Evolutionary conservation across 2,888 invertebrate genomes (phyloP).

Genomic region (Frankliniella intonsa): DNA sequence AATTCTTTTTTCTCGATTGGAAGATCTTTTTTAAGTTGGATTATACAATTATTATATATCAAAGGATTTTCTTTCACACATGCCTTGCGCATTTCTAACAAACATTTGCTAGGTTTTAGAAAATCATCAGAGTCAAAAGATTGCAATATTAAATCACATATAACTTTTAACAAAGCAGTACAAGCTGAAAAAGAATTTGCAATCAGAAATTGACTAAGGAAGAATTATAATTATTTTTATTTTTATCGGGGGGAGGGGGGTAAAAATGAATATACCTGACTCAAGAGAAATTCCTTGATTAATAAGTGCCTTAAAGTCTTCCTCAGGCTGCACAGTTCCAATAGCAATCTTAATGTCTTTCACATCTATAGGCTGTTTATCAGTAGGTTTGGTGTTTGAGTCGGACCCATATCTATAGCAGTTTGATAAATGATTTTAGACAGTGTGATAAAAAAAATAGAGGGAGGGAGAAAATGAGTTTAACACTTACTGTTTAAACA

Average conservation of each 20-base stretch:
- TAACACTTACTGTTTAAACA: slow-evolving; percentile 34
- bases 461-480: background rate
- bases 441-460: background rate
- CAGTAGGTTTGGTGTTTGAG: background rate
- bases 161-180: background rate
- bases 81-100: background rate
- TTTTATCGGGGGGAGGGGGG: background rate
- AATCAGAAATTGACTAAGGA: background rate
- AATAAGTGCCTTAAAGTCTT: background rate
- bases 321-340: background rate
- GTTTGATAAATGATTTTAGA: background rate
- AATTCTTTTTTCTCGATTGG: background rate
- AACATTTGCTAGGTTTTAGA: background rate
- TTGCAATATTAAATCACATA: background rate
- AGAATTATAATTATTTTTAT: background rate
- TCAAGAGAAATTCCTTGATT: background rate
- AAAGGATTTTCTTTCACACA: background rate
- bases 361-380: background rate
- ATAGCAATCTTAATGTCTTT: background rate
- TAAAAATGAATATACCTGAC: background rate
- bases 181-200: background rate
- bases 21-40: background rate
- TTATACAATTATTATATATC: background rate
- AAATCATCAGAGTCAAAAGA: slow-evolving; percentile 9
- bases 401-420: background rate